phyloP scores from a whole-genome alignment of 2,113 vertebrate species.

The Alligator sinensis region DNA sequence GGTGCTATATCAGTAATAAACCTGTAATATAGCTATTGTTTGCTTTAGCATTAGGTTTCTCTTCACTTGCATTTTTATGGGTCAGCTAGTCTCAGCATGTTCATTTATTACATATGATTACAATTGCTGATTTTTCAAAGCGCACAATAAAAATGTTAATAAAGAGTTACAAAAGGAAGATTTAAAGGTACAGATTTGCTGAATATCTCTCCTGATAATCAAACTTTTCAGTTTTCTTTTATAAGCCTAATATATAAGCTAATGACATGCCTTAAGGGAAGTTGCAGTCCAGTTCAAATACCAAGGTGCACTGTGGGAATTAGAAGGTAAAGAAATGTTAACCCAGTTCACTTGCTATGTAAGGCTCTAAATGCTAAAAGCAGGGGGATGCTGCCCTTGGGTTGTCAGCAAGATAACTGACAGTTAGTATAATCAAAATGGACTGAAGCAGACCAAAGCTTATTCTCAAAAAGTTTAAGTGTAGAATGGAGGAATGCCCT shows the following conservation, averaged over 20 bases:
- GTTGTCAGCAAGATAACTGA: background rate
- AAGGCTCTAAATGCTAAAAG: conserved; percentile 1
- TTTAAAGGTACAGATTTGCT: background rate
- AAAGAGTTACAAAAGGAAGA: background rate
- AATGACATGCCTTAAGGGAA: background rate
- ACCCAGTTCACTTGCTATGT: background rate
- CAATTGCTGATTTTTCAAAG: background rate
- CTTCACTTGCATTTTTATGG: background rate
- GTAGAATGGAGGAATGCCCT: background rate
- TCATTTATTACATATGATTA: background rate
- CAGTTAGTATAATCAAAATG: background rate
- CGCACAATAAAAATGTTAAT: background rate
- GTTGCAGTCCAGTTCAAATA: conserved; percentile 32
- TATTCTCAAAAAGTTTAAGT: background rate
- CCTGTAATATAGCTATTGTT: background rate
- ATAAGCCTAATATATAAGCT: background rate
- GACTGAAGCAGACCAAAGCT: background rate
- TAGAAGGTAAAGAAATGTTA: conserved; percentile 31
- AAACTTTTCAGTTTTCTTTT: background rate
- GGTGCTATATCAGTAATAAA: background rate
- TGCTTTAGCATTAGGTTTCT: background rate
- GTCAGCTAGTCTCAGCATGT: background rate
- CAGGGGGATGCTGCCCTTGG: background rate
- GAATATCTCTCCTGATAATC: background rate
- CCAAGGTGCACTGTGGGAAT: conserved; percentile 19